A percentile compares a stretch with the other conserved stretches of the same genome.
Evolutionary conservation across 2,888 invertebrate genomes (phyloP).

Genomic region (Steinernema scapterisci): DNA sequence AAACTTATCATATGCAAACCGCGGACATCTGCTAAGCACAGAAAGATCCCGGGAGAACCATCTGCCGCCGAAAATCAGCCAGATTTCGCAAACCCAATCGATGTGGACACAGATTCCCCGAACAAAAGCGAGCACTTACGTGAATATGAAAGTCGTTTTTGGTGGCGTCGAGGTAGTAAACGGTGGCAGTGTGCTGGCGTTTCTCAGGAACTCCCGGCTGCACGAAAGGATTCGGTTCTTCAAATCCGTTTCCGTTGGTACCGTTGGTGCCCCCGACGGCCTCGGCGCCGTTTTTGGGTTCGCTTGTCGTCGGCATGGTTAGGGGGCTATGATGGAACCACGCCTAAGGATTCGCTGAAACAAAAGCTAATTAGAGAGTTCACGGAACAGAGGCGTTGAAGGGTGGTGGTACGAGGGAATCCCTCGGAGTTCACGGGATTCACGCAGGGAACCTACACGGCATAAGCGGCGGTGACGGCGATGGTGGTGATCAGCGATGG

Average conservation of each 20-base stretch:
- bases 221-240: slow-evolving; percentile 43
- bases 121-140: slow-evolving; percentile 41
- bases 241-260: slow-evolving; percentile 23
- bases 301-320: slow-evolving; percentile 18
- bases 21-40: too few species aligned
- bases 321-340: neutral
- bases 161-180: slow-evolving; percentile 55
- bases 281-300: slow-evolving; percentile 3
- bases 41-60: too few species aligned
- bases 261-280: neutral
- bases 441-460: slow-evolving; percentile 14
- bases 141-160: slow-evolving; percentile 55
- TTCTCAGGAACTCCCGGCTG: slow-evolving; percentile 44
- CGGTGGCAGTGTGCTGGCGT: slow-evolving; percentile 51
- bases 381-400: neutral
- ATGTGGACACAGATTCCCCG: neutral
- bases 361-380: neutral
- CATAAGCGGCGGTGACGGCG: slow-evolving; percentile 7
- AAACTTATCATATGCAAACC: too few species aligned
- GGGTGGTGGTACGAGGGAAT: neutral
- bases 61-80: too few species aligned
- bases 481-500: slow-evolving; percentile 28
- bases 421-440: neutral
- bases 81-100: too few species aligned
- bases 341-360: slow-evolving; percentile 28